Base-by-base conservation (phyloP, 2,113 vertebrate species). In the Saguinus midas region DNA sequence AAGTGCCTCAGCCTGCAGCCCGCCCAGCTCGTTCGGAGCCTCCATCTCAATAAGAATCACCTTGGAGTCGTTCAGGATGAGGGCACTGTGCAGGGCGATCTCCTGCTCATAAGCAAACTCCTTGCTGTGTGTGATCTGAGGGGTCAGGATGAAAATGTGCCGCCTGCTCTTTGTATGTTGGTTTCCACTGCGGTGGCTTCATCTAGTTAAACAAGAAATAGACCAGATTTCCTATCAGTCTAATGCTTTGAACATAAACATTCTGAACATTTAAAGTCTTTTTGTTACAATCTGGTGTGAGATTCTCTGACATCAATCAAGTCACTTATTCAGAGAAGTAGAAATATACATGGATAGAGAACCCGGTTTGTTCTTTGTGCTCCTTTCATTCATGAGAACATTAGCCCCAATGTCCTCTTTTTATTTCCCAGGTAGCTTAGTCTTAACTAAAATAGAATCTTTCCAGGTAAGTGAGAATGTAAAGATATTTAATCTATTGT, bases 31-130 rank as follows among this genome's bases (percentile, higher is more conserved):
- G 6, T 86, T 92, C 37, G 95, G 95, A 10, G 13, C 55, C 90
- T 98, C 97, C 97, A 99, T 98, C 94, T 99, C 98, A 82, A 99
- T 96, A 14, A 99, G 98, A 50, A 99, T 98, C 73, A 97, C 98
- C 91, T 98, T 98, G 8, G 96, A 86, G 23, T 98, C 94, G 0
- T 97, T 98, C 83, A 95, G 98, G 93, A 99, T 98, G 35, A 99
- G 98, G n/a, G 98, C 96, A 1, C 80, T 97, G 93, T 98, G 98
- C 55, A 99, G 95, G 64, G 98, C 98, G 0, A 99, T 75, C 83
- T 99, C 98, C 90, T 98, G 98, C 40, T 99, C 99, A 0, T 98
- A 99, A 16, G 96, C 48, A 27, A 97, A 96, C 78, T 98, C 98
- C 37, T 96, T 48, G 50, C 90, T 94, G 21, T 96, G 86, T 13